Conservation (phyloP, 2,113 vertebrate genomes). For the Taxidea taxus region DNA sequence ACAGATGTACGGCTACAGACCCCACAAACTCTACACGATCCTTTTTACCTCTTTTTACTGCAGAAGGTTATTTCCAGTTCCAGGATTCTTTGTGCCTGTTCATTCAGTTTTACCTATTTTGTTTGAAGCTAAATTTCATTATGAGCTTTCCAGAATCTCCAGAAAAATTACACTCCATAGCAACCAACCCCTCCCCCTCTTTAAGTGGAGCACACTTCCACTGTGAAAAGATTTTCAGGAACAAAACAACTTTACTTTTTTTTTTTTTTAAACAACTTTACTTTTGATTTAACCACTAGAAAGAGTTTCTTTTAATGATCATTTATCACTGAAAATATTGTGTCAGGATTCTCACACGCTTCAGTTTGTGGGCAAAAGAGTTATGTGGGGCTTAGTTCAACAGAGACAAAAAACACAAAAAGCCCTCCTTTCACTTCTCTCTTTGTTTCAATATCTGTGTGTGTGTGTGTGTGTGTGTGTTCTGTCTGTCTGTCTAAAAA, state of each 20-base stretch:
- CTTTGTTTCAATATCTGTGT: background rate
- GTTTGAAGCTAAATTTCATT: background rate
- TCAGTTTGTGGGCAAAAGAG: background rate
- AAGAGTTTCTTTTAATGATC: background rate
- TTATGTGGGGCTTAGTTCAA: background rate
- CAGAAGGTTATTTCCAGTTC: background rate
- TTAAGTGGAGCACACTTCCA: background rate
- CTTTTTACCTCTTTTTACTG: background rate
- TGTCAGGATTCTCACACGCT: background rate
- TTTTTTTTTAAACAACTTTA: background rate
- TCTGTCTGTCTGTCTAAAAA: background rate
- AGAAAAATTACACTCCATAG: background rate
- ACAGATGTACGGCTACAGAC: background rate
- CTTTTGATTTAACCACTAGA: background rate
- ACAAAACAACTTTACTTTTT: background rate
- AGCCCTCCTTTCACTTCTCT: background rate
- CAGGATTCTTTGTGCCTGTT: background rate
- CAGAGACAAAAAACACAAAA: background rate
- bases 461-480: background rate
- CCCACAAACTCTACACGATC: background rate
- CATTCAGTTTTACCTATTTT: background rate
- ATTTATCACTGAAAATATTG: background rate
- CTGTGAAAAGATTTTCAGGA: background rate
- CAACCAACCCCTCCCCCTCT: background rate
- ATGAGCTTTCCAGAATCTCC: background rate